Evolutionary conservation across 1,140 invertebrate species (phyloP).

Genomic region (Callitettix versicolor): DNA sequence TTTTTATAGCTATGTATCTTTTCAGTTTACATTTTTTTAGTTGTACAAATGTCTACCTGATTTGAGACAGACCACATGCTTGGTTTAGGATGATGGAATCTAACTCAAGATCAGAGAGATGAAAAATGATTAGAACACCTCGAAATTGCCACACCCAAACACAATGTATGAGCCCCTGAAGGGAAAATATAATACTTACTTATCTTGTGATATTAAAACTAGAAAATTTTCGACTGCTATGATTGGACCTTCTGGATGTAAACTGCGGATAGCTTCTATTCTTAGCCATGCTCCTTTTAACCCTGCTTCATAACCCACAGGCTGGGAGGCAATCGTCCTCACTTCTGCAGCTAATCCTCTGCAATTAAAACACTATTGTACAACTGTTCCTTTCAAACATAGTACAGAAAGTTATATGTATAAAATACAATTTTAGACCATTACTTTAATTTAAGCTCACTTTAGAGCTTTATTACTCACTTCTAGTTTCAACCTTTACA

Average conservation of each 20-base stretch:
- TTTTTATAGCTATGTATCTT: no score
- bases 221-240: conserved; percentile 70
- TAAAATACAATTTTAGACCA: background rate
- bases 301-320: conserved; percentile 65
- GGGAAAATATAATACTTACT: conserved; percentile 36
- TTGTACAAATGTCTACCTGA: no score
- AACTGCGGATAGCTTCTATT: conserved; percentile 44
- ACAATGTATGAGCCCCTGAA: no score
- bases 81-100: no score
- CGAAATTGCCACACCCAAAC: no score
- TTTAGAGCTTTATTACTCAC: no score
- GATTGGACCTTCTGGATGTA: conserved; percentile 48
- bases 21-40: no score
- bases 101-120: no score
- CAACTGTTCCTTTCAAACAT: background rate
- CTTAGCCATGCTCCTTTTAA: conserved; percentile 56
- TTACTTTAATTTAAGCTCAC: no score
- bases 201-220: conserved; percentile 60
- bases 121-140: no score
- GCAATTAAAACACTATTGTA: conserved; percentile 19
- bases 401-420: background rate
- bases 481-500: no score
- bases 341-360: conserved; percentile 48
- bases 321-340: conserved; percentile 50
- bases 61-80: no score